Conservation (phyloP, 2,888 invertebrate genomes). For the Pseudococcus viburni region DNA sequence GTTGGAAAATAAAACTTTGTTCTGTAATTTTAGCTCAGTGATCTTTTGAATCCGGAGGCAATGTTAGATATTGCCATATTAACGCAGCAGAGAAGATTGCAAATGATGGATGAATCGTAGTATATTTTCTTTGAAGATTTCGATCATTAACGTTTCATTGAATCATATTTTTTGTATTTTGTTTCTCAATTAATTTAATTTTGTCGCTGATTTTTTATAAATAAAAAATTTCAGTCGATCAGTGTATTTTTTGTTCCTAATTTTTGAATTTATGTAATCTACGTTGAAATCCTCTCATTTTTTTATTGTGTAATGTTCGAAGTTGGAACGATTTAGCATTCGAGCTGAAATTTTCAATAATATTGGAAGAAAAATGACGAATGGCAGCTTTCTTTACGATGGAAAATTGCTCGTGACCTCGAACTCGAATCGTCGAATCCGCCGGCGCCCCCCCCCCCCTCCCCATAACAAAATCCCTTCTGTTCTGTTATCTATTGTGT, state of each 20-base stretch:
- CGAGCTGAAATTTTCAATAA: no score
- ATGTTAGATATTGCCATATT: constrained; percentile 83
- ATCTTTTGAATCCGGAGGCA: constrained; percentile 86
- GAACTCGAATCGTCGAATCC: background rate
- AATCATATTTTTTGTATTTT: constrained; percentile 2
- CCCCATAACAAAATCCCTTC: background rate
- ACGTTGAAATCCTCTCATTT: background rate
- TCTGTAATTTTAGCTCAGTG: constrained; percentile 72
- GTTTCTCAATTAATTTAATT: background rate
- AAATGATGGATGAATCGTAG: constrained; percentile 62
- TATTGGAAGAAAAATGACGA: no score
- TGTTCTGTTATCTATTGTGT: background rate
- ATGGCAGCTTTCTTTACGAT: no score
- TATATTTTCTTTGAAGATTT: background rate
- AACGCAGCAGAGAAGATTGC: constrained; percentile 67
- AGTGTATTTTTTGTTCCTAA: background rate
- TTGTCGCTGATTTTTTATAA: no score
- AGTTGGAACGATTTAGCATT: no score
- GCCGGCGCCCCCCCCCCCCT: no score
- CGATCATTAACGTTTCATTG: background rate
- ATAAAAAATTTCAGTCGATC: no score
- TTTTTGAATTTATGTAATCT: no score
- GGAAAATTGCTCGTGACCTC: no score
- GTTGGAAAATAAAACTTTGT: background rate
- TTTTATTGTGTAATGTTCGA: no score